phyloP scores from a whole-genome alignment of 2,888 invertebrate species.

The Apamea epomidion region DNA sequence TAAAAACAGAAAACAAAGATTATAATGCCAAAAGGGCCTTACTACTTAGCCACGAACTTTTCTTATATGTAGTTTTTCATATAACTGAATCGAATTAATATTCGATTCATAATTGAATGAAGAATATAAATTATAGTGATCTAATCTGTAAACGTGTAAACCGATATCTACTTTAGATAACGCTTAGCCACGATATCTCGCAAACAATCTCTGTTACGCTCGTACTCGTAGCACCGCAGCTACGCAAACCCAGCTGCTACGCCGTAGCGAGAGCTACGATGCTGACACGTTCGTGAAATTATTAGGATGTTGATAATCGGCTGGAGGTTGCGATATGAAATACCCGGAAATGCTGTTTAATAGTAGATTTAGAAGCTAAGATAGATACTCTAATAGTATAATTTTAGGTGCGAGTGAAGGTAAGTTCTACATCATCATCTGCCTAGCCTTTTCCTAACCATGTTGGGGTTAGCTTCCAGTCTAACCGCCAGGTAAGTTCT shows the following conservation, averaged over 20 bases:
- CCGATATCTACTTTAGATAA: slow-evolving; percentile 24
- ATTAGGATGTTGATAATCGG: slow-evolving; percentile 38
- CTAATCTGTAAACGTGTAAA: not conserved
- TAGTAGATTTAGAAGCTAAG: not conserved
- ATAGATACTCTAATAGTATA: not conserved
- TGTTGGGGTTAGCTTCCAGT: too few species aligned
- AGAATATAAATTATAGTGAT: not conserved
- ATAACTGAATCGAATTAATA: not conserved
- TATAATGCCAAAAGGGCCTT: too few species aligned
- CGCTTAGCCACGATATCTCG: slow-evolving; percentile 20
- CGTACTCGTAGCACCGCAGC: slow-evolving; percentile 54
- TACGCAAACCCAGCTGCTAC: slow-evolving; percentile 59
- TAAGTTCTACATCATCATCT: not conserved
- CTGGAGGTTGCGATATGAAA: not conserved
- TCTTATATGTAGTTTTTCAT: not conserved
- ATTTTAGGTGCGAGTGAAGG: too few species aligned
- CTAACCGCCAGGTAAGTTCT: not conserved
- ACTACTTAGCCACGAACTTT: too few species aligned
- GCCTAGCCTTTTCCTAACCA: too few species aligned
- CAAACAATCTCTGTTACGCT: slow-evolving; percentile 55
- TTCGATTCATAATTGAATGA: too few species aligned
- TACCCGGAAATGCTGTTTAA: not conserved
- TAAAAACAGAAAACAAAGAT: too few species aligned
- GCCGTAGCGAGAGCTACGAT: slow-evolving; percentile 47
- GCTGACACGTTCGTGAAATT: slow-evolving; percentile 47